Percentiles rank a stretch among this genome's conserved stretches.
Evolutionary conservation across 2,888 invertebrate species (phyloP).

Genomic region (Ariolimax columbianus): DNA sequence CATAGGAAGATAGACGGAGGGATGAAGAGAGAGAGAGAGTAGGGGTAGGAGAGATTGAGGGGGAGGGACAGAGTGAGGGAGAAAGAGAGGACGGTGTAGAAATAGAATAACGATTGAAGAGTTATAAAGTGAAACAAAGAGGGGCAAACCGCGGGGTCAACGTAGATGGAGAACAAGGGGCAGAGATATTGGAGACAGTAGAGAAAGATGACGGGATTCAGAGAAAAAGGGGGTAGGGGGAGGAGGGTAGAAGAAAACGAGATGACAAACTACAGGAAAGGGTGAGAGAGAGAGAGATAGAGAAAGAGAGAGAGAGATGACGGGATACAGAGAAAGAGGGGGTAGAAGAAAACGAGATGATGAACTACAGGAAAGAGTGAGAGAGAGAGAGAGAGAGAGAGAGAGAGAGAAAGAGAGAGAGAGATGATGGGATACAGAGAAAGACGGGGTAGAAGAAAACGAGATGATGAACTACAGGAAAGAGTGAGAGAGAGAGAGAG

Average conservation of each 20-base stretch:
- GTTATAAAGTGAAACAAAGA: neutral
- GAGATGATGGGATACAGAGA: neutral
- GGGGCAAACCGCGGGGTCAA: too few relatives aligned
- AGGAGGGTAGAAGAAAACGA: too few relatives aligned
- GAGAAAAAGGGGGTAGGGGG: too few relatives aligned
- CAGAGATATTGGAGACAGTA: too few relatives aligned
- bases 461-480: neutral
- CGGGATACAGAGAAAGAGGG: neutral
- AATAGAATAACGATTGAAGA: neutral
- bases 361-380: neutral
- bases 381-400: slow-evolving; percentile 3
- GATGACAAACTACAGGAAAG: too few relatives aligned
- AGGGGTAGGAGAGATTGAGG: neutral
- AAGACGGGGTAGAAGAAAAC: too few relatives aligned
- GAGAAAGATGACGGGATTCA: too few relatives aligned
- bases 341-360: too few relatives aligned
- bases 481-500: neutral
- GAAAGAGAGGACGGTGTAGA: neutral
- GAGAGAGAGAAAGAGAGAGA: neutral
- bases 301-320: neutral
- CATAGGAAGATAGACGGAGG: neutral
- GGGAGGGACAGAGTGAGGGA: neutral
- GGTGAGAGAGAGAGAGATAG: neutral
- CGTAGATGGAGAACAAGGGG: too few relatives aligned
- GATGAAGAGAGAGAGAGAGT: slow-evolving; percentile 2